Conservation (phyloP, 1,140 invertebrate species). For the Caerostris darwini region DNA sequence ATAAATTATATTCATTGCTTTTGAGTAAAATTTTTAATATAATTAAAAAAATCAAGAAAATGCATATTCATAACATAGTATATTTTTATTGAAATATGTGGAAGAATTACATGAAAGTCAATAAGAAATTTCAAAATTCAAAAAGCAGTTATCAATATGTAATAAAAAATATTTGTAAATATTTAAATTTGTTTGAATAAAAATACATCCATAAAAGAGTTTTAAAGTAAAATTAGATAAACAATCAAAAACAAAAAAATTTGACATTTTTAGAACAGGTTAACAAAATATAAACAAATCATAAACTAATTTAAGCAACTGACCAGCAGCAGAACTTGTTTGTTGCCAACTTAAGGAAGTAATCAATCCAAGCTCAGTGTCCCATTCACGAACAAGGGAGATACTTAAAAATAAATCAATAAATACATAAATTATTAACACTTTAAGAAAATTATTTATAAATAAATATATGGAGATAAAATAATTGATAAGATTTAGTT, state of each 20-base stretch:
- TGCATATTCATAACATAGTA: neutral
- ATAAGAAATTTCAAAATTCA: too few species aligned
- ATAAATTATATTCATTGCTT: neutral
- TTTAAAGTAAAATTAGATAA: too few species aligned
- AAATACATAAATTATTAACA: neutral
- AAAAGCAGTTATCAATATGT: too few species aligned
- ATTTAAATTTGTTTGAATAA: too few species aligned
- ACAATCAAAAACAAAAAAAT: too few species aligned
- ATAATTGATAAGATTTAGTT: too few species aligned
- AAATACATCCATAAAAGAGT: too few species aligned
- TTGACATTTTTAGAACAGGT: too few species aligned
- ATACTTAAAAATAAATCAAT: constrained; percentile 32
- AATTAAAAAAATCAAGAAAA: neutral
- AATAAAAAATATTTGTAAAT: too few species aligned
- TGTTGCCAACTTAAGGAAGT: constrained; percentile 66
- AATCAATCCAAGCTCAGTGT: constrained; percentile 60
- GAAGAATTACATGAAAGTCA: too few species aligned
- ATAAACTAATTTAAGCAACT: too few species aligned
- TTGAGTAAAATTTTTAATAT: neutral
- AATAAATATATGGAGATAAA: neutral
- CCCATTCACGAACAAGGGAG: constrained; percentile 68
- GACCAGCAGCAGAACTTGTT: constrained; percentile 52
- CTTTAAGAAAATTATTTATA: neutral
- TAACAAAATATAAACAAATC: neutral
- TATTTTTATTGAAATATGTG: too few species aligned